Evolutionary conservation across 2,888 invertebrate species (phyloP).

Genomic region (Hirtodrosophila duncani): DNA sequence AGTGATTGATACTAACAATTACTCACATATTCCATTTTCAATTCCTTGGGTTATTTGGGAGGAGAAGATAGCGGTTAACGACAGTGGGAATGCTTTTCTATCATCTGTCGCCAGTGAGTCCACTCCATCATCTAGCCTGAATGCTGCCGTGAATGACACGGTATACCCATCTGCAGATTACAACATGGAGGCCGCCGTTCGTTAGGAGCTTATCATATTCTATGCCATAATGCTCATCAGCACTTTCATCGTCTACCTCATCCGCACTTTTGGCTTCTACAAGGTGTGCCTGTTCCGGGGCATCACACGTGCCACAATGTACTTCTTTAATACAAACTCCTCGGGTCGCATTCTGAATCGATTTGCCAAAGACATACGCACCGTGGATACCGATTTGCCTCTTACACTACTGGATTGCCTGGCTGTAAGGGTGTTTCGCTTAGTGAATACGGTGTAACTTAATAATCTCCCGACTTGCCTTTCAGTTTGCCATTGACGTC

Average conservation of each 20-base stretch:
- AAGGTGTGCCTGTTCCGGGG: slow-evolving; percentile 88
- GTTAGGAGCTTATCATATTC: slow-evolving; percentile 68
- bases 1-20: not conserved
- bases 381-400: slow-evolving; percentile 82
- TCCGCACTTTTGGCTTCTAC: slow-evolving; percentile 83
- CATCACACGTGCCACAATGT: slow-evolving; percentile 85
- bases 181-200: slow-evolving; percentile 42
- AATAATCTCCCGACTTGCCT: too few relatives aligned
- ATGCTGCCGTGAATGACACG: not conserved
- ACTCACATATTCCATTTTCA: slow-evolving; percentile 1
- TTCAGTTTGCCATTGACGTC: slow-evolving; percentile 75
- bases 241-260: slow-evolving; percentile 80
- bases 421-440: slow-evolving; percentile 75
- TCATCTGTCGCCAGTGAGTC: slow-evolving; percentile 11
- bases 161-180: slow-evolving; percentile 1
- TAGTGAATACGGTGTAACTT: too few relatives aligned
- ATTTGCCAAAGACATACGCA: slow-evolving; percentile 87
- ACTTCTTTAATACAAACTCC: slow-evolving; percentile 87
- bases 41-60: slow-evolving; percentile 77
- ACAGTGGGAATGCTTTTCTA: slow-evolving; percentile 7
- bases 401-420: slow-evolving; percentile 82
- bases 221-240: slow-evolving; percentile 71
- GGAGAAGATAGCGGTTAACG: slow-evolving; percentile 60
- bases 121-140: too few relatives aligned
- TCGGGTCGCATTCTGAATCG: slow-evolving; percentile 85